Evolutionary conservation across 2,888 invertebrate species (phyloP), one percentile per base, ranked within the genome.

Genomic region (Rhorus exstirpatorius): DNA sequence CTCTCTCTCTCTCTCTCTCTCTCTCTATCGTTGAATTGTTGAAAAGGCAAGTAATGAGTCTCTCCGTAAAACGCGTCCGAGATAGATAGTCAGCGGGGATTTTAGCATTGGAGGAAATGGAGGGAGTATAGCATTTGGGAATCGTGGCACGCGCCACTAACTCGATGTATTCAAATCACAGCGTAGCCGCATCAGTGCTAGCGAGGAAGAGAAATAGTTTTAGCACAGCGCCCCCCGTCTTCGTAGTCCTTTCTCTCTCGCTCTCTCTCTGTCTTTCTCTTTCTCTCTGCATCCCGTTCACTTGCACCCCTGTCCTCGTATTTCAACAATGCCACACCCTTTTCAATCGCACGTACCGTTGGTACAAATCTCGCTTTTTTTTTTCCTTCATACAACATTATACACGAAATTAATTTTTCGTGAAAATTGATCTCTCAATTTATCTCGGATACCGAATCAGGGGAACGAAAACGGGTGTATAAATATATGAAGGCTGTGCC

Each of bases 101-200:
- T 63, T 63, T 78, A 81, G 79, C 81, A 41, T 12, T 46, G 61
- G 65, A 63, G 70, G 44, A 77, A 75, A 81, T 75, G 65, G 79
- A 71, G 65, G 79, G 81, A 58, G 38, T 67, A 49, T 55, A 72
- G 84, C 55, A 88, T 89, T 84, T 78, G 79, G 86, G 75, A 92
- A 89, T 91, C 92, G 78, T 79, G 87, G 88, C 92, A 92, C 92
- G 92, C 87, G 89, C 90, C 88, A 86, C 91, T 92, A 92, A 92
- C 92, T 91, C 91, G 90, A 89, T 91, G 91, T 91, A 92, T 92
- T 92, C 92, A 92, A 92, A 92, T 92, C 92, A 92, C 91, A 91
- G 86, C 85, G 83, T 85, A 75, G 83, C 89, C 87, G 84, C 79
- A 79, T 78, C 79, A 71, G 82, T 55, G 82, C 85, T 61, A 60